phyloP scores from a whole-genome alignment of 2,113 vertebrate species.

The Phyllostomus discolor region DNA sequence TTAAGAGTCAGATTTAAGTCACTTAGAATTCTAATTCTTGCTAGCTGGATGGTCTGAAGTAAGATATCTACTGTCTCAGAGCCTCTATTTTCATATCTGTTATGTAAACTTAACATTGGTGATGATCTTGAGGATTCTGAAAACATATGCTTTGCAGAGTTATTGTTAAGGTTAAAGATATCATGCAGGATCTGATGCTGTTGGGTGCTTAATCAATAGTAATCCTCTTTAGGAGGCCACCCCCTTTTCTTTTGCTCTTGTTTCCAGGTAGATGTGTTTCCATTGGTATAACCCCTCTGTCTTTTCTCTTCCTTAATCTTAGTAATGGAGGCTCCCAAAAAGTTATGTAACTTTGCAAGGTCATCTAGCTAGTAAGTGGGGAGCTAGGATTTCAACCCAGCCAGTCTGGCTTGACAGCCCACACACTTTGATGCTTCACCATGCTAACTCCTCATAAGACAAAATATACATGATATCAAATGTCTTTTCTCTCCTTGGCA shows the following conservation, averaged over 20 bases:
- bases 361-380: not conserved
- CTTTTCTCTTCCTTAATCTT: not conserved
- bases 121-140: not conserved
- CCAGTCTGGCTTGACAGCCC: not conserved
- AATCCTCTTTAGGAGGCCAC: not conserved
- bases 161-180: not conserved
- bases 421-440: not conserved
- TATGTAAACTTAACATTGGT: not conserved
- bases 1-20: not conserved
- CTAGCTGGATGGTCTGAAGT: not conserved
- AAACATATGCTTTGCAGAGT: not conserved
- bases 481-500: not conserved
- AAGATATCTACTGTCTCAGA: not conserved
- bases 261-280: not conserved
- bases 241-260: not conserved
- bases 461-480: not conserved
- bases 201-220: not conserved
- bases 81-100: not conserved
- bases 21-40: not conserved
- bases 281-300: not conserved
- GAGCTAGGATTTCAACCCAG: not conserved
- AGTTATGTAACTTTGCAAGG: not conserved
- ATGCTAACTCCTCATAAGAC: not conserved
- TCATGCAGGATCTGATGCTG: not conserved
- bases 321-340: not conserved